Evolutionary conservation across 2,113 vertebrate genomes (phyloP).

Genomic region (Rhinichthys klamathensis): DNA sequence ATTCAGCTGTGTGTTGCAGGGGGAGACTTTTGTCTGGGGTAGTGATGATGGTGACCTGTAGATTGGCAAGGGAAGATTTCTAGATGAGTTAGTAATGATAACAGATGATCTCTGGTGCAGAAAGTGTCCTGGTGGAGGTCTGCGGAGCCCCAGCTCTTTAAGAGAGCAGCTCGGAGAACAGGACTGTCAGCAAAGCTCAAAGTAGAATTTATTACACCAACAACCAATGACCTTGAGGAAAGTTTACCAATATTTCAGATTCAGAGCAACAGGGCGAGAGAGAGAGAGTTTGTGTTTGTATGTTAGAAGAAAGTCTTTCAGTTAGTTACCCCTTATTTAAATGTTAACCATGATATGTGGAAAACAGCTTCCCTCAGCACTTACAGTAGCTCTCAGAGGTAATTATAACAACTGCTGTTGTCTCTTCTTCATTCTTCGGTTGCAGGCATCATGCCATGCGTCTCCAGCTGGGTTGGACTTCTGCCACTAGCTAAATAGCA

Average conservation of each 20-base stretch:
- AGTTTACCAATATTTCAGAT: conserved; percentile 62
- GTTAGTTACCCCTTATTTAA: conserved; percentile 26
- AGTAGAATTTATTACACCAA: conserved; percentile 67
- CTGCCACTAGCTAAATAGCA: conserved; percentile 33
- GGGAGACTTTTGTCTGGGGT: background rate
- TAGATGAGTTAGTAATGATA: conserved; percentile 35
- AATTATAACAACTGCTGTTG: conserved; percentile 18
- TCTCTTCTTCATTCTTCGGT: background rate
- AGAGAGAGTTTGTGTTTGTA: conserved; percentile 8
- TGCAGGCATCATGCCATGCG: background rate
- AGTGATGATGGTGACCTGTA: conserved; percentile 38
- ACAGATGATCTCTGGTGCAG: conserved; percentile 23
- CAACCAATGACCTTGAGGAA: conserved; percentile 67
- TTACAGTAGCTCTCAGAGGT: conserved; percentile 30
- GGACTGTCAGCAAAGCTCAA: conserved; percentile 64
- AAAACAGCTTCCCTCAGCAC: background rate
- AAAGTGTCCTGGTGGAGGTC: conserved; percentile 14
- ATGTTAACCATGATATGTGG: background rate
- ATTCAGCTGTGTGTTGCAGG: background rate
- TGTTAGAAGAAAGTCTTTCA: conserved; percentile 26
- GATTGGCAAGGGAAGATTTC: conserved; percentile 26
- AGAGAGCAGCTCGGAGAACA: conserved; percentile 50
- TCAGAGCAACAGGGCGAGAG: conserved; percentile 13
- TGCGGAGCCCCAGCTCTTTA: conserved; percentile 9
- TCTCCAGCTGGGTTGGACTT: conserved; percentile 33